Base-by-base conservation (phyloP, 2,888 invertebrate species). In the Cephus pulcher region DNA sequence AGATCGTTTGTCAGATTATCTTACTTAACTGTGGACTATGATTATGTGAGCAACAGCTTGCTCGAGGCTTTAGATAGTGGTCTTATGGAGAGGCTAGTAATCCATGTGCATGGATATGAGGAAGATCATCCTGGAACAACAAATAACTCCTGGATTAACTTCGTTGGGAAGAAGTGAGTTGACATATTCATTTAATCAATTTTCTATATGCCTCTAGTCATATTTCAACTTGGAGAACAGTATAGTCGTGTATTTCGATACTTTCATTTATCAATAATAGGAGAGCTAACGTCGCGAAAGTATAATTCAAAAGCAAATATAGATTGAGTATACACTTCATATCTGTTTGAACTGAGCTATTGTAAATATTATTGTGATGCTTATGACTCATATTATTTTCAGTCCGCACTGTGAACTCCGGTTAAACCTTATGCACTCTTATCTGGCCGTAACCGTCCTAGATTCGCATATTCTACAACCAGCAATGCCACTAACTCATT, bases 401-500 rank as follows among this genome's bases (percentile, higher is more conserved):
- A 92, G 93, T 89, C 94, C 94, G 2, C 88, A 90, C n/a, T 93
- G 95, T 85, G 93, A 93, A 86, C 91, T 95, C 15, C 93, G 94
- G 73, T 87, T 95, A 74, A 94, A 93, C 80, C 91, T 95, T 69
- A 94, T 96, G 82, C 95, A 96, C 90, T 95, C 96, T 40, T 94
- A 94, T 83, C 94, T 94, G 85, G 95, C 95, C 75, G 94, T 95
- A 32, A 92, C 93, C 82, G 92, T 93, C 80, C 91, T 96, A 82
- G 93, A 95, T 80, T 90, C 92, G 74, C 93, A 94, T 81, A 95
- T 96, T 83, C 91, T 96, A 76, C 93, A 94, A 83, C 93, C 93
- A 73, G 93, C 94, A 78, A 95, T 96, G 95, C 96, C 96, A 32
- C 92, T 96, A 34, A 94, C 95, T 34, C 95, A 95, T 90, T 93